Conservation (phyloP, 2,888 invertebrate genomes). For the Lycia hirtaria region DNA sequence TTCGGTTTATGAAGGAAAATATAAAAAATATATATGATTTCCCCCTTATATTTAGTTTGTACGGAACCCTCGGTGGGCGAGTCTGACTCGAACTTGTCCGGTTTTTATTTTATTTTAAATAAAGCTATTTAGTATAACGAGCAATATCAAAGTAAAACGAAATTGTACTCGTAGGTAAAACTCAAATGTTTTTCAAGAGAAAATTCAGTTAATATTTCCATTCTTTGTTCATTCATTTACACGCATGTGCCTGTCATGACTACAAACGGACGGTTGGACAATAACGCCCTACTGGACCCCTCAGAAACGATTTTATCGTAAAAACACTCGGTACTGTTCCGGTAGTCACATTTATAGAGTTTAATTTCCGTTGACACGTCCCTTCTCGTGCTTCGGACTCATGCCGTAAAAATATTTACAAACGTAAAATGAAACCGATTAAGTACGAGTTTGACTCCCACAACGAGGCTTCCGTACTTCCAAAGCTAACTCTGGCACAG, state of each 20-base stretch:
- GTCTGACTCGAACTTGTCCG: too few relatives aligned
- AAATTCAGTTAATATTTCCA: not conserved
- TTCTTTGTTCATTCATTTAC: constrained; percentile 8
- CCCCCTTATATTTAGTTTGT: too few relatives aligned
- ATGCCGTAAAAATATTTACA: constrained; percentile 42
- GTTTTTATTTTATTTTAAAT: too few relatives aligned
- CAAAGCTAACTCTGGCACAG: too few relatives aligned
- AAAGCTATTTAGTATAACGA: too few relatives aligned
- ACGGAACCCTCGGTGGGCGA: too few relatives aligned
- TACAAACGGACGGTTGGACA: constrained; percentile 4
- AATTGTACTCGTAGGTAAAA: not conserved
- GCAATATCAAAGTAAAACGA: not conserved
- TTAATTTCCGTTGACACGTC: constrained; percentile 47
- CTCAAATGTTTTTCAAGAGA: not conserved
- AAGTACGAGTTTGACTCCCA: too few relatives aligned
- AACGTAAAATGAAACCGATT: too few relatives aligned
- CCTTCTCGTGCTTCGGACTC: constrained; percentile 39
- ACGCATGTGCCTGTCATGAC: constrained; percentile 6
- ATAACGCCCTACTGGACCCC: constrained; percentile 15
- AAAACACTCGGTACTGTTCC: constrained; percentile 24
- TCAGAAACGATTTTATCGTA: constrained; percentile 28
- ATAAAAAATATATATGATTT: too few relatives aligned
- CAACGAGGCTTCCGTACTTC: too few relatives aligned
- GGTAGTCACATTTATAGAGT: constrained; percentile 43
- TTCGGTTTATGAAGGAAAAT: too few relatives aligned